Evolutionary conservation across 2,113 vertebrate species (phyloP).

Genomic region (Erythrocercus mccallii): DNA sequence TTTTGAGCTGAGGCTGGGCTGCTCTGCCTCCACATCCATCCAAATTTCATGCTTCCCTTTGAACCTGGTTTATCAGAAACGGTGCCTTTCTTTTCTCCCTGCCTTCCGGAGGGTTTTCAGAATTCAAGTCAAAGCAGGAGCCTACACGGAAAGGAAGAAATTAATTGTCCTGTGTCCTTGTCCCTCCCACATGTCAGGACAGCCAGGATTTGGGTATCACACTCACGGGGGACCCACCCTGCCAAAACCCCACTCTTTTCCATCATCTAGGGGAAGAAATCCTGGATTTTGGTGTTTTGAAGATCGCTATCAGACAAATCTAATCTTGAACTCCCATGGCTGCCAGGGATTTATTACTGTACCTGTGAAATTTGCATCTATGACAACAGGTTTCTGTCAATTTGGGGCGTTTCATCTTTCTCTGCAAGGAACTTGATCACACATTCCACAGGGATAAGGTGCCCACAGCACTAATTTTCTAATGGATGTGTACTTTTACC

Average conservation of each 20-base stretch:
- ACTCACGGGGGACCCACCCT: neutral
- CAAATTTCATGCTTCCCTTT: slow-evolving; percentile 50
- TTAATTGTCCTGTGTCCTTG: neutral
- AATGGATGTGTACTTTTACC: neutral
- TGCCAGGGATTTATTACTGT: neutral
- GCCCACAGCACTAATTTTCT: neutral
- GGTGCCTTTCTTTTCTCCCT: neutral
- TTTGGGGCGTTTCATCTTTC: neutral
- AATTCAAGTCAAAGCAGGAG: neutral
- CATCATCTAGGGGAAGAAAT: neutral
- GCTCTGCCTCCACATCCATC: slow-evolving; percentile 11
- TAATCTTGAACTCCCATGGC: neutral
- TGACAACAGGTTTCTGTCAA: neutral
- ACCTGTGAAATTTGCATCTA: neutral
- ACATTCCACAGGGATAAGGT: neutral
- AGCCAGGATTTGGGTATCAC: neutral
- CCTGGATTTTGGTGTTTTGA: neutral
- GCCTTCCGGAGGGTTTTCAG: neutral
- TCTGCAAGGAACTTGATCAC: neutral
- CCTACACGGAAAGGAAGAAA: neutral
- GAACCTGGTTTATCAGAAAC: neutral
- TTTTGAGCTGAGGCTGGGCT: neutral
- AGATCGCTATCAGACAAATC: neutral
- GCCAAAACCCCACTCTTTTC: neutral
- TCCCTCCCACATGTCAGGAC: rapidly evolving